These are phyloP conservation scores for Hemiprocne comata DNA, from an alignment of 2,113 vertebrate genomes.

Conservation along the genomic window DNA sequence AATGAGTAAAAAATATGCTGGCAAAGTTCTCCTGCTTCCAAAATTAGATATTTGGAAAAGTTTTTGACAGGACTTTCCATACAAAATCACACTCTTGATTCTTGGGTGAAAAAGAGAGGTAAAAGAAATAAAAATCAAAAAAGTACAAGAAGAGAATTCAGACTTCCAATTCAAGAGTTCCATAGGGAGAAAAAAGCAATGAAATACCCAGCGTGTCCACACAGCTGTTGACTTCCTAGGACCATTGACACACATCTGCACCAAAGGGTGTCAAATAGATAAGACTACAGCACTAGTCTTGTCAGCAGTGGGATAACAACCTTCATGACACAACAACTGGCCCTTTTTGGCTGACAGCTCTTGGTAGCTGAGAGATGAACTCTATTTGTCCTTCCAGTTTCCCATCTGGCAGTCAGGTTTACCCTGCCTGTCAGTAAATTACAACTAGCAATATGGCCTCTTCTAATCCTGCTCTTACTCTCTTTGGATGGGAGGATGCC, in stretches of 20 bases:
- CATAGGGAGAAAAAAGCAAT: not conserved
- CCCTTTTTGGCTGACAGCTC: not conserved
- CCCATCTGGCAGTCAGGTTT: not conserved
- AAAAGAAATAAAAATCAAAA: not conserved
- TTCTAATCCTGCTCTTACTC: not conserved
- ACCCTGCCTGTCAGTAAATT: not conserved
- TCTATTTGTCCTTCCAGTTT: not conserved
- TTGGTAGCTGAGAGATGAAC: not conserved
- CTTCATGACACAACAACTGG: not conserved
- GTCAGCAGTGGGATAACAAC: not conserved
- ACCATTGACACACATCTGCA: not conserved
- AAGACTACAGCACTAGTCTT: not conserved
- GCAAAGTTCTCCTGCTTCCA: not conserved
- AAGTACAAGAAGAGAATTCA: not conserved
- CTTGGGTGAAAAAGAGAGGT: not conserved
- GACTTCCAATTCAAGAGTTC: not conserved
- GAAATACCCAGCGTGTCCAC: not conserved
- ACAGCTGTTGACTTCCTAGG: not conserved
- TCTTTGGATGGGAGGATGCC: not conserved
- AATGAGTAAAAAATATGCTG: not conserved
- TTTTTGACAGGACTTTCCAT: not conserved
- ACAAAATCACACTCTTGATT: not conserved
- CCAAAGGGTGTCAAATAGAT: not conserved
- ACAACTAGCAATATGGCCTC: not conserved
- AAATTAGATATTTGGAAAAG: not conserved